Conservation (phyloP, 2,888 invertebrate genomes). For the Caenorhabditis sp. region DNA sequence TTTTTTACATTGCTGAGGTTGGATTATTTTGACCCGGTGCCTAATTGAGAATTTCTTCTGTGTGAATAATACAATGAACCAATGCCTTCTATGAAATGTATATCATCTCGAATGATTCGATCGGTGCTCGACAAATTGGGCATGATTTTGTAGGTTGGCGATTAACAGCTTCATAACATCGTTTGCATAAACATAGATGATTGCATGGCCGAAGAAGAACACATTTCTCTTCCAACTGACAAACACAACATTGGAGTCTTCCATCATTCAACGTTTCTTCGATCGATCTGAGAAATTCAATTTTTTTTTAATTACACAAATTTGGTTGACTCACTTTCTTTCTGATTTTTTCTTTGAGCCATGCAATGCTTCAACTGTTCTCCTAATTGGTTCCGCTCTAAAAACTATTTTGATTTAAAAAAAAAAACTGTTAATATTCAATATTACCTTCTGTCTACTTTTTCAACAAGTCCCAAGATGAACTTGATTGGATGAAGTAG, state of each 20-base stretch:
- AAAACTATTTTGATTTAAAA: neutral
- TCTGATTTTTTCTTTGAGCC: constrained; percentile 17
- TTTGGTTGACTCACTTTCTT: neutral
- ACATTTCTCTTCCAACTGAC: constrained; percentile 36
- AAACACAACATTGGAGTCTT: constrained; percentile 39
- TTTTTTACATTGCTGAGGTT: too few species aligned
- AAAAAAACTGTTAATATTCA: too few species aligned
- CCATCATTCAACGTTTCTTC: constrained; percentile 28
- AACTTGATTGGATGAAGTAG: constrained; percentile 46
- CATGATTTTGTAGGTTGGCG: constrained; percentile 21
- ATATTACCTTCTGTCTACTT: constrained; percentile 32
- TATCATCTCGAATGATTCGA: constrained; percentile 21
- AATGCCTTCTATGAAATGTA: neutral
- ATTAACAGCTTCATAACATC: constrained; percentile 38
- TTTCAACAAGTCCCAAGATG: constrained; percentile 41
- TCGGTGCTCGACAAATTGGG: constrained; percentile 36
- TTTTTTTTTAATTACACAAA: neutral
- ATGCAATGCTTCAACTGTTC: constrained; percentile 43
- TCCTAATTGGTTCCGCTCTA: constrained; percentile 44
- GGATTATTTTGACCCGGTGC: too few species aligned
- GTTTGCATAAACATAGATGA: constrained; percentile 46
- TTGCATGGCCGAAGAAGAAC: constrained; percentile 47
- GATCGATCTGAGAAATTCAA: constrained; percentile 18
- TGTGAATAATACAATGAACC: too few species aligned
- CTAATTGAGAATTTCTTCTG: too few species aligned